A percentile compares a stretch with the other conserved stretches of the same genome.
phyloP scores from a whole-genome alignment of 2,797 vertebrate species.

The Liasis olivaceus region DNA sequence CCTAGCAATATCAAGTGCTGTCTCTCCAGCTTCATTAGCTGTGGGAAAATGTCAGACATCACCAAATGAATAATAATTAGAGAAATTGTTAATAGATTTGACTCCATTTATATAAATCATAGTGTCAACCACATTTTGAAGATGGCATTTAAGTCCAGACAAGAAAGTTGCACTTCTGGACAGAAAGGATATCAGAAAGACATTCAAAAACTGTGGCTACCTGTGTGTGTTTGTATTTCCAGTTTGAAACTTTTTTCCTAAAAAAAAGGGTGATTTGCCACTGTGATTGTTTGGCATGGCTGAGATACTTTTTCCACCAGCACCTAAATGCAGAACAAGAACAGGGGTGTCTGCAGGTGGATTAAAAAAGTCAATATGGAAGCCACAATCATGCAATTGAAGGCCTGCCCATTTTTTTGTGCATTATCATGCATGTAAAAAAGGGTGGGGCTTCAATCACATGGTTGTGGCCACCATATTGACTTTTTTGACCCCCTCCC shows the following conservation, averaged over 20 bases:
- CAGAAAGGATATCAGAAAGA: not conserved
- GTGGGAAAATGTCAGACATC: not conserved
- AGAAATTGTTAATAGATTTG: not conserved
- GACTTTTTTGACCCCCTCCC: not conserved
- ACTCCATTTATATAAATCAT: not conserved
- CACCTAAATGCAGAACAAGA: not conserved
- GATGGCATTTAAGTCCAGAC: no score
- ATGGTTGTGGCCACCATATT: not conserved
- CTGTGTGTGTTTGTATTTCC: not conserved
- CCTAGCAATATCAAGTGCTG: slow-evolving; percentile 77
- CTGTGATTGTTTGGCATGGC: not conserved
- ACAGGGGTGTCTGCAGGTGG: not conserved
- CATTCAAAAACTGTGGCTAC: not conserved
- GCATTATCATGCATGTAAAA: not conserved
- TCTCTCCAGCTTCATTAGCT: slow-evolving; percentile 83
- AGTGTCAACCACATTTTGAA: not conserved
- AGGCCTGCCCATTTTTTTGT: not conserved
- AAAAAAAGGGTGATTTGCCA: not conserved
- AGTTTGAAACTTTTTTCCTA: not conserved
- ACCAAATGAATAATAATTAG: not conserved
- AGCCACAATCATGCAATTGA: not conserved
- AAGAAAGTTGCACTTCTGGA: not conserved
- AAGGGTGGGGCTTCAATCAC: not conserved
- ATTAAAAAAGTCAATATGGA: not conserved
- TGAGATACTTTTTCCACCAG: not conserved